A percentile compares a stretch with the other conserved stretches of the same genome.
Evolutionary conservation across 1,140 invertebrate species (phyloP).

Genomic region (Dendroctonus valens): DNA sequence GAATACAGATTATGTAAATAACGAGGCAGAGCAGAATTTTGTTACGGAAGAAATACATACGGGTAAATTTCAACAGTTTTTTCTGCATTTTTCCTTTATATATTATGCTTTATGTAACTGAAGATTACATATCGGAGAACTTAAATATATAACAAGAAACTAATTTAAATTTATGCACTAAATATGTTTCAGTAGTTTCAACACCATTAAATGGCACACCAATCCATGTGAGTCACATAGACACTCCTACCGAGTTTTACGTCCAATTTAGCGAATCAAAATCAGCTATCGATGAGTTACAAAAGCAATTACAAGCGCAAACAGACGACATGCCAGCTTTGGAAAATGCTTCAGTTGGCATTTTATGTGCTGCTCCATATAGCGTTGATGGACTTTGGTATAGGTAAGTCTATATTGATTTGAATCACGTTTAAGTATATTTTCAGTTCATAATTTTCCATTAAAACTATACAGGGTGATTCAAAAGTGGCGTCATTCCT

Average conservation of each 20-base stretch:
- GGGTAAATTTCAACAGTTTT: too few species aligned
- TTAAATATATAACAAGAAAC: too few species aligned
- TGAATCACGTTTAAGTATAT: background rate
- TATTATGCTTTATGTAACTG: too few species aligned
- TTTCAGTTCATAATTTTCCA: too few species aligned
- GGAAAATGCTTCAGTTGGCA: constrained; percentile 59
- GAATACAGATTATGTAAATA: background rate
- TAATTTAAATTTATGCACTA: too few species aligned
- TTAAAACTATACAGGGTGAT: too few species aligned
- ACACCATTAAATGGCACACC: constrained; percentile 11
- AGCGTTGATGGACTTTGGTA: constrained; percentile 76
- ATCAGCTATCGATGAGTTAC: constrained; percentile 55
- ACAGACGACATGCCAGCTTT: constrained; percentile 54
- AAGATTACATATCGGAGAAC: too few species aligned
- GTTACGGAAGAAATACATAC: background rate
- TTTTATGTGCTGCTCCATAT: constrained; percentile 70
- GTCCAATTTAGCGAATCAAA: constrained; percentile 57
- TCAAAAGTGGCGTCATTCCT: too few species aligned
- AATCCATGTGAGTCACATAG: constrained; percentile 62
- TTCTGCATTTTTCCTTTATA: too few species aligned
- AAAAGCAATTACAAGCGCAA: constrained; percentile 60
- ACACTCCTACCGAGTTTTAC: constrained; percentile 67
- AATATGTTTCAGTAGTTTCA: background rate
- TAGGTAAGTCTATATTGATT: constrained; percentile 32
- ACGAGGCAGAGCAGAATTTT: background rate